Evolutionary conservation across 2,113 vertebrate genomes (phyloP).

Genomic region (Passer montanus): DNA sequence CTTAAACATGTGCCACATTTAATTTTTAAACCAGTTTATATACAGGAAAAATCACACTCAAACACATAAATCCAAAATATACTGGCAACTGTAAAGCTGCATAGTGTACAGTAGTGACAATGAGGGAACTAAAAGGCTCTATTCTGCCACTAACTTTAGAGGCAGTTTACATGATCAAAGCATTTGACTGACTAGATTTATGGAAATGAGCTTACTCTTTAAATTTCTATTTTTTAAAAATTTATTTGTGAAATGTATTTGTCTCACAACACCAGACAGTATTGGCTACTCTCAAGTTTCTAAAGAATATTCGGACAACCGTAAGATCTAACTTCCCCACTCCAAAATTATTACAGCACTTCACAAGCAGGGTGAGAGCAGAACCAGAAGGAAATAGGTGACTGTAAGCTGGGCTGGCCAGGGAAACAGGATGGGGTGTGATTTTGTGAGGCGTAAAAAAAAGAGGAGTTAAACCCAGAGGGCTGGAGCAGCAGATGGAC

Average conservation of each 20-base stretch:
- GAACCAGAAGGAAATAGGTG: neutral
- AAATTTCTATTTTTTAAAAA: neutral
- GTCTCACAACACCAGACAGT: neutral
- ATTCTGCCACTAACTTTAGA: neutral
- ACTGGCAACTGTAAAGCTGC: neutral
- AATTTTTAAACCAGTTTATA: neutral
- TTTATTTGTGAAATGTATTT: neutral
- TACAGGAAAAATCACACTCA: neutral
- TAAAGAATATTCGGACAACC: neutral
- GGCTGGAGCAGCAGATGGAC: neutral
- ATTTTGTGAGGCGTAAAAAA: neutral
- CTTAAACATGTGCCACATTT: neutral
- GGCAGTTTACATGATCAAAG: neutral
- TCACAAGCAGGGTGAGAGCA: neutral
- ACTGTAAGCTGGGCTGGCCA: neutral
- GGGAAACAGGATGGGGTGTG: neutral
- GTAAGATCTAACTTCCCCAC: neutral
- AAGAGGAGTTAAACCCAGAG: neutral
- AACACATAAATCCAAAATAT: neutral
- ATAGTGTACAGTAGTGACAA: neutral
- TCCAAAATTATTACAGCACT: neutral
- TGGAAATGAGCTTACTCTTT: neutral
- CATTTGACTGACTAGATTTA: neutral
- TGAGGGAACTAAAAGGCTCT: neutral
- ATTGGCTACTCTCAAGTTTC: neutral